phyloP scores from a whole-genome alignment of 1,140 invertebrate species.

The Chironomus tepperi region DNA sequence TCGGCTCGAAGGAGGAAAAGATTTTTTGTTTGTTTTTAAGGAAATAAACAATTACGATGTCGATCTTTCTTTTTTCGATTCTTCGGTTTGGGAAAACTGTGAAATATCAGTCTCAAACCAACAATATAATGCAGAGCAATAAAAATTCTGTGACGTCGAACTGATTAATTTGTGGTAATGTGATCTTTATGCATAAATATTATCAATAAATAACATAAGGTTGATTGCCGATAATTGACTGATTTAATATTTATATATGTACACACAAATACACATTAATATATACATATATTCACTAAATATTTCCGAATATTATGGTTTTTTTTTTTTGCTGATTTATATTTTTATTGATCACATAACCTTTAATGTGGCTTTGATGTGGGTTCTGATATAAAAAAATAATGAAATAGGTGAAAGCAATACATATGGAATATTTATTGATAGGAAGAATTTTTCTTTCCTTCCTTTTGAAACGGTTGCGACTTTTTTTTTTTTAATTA shows the following conservation, averaged over 20 bases:
- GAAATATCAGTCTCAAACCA: slow-evolving; percentile 24
- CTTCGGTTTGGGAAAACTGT: slow-evolving; percentile 23
- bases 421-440: neutral
- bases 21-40: too few relatives aligned
- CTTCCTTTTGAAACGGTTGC: too few relatives aligned
- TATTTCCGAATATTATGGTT: neutral
- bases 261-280: neutral
- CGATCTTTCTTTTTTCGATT: neutral
- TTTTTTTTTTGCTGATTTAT: neutral
- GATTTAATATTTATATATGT: neutral
- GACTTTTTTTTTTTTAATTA: neutral
- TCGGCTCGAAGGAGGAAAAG: neutral
- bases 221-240: slow-evolving; percentile 19
- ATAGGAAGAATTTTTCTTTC: neutral
- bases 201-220: neutral
- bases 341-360: neutral
- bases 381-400: slow-evolving; percentile 2
- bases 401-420: slow-evolving; percentile 2
- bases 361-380: neutral
- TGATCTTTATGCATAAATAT: slow-evolving; percentile 12
- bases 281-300: neutral
- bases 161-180: slow-evolving; percentile 8
- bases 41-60: neutral
- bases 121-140: slow-evolving; percentile 24
- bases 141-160: slow-evolving; percentile 23